A percentile compares a stretch with the other conserved stretches of the same genome.
Conservation (phyloP, 2,888 invertebrate genomes). For the Horisme vitalbata region DNA sequence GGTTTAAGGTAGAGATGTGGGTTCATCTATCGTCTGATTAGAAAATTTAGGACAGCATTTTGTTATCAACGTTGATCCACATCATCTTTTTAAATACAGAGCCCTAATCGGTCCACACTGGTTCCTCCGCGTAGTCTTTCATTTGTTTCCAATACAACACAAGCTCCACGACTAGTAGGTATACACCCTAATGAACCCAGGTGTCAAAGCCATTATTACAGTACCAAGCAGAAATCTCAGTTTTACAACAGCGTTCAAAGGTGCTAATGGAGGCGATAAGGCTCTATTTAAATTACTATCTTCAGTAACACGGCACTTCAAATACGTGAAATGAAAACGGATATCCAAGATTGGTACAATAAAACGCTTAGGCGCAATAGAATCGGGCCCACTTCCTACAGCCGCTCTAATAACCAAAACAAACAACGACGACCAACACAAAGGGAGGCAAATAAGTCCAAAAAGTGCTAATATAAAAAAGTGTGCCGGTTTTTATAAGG, state of each 20-base stretch:
- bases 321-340: conserved; percentile 63
- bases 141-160: too few species aligned
- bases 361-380: conserved; percentile 80
- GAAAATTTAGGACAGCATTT: too few species aligned
- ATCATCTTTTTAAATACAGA: too few species aligned
- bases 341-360: conserved; percentile 77
- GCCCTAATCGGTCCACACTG: too few species aligned
- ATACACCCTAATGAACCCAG: too few species aligned
- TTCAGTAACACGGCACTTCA: conserved; percentile 42
- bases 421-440: conserved; percentile 75
- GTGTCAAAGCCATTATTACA: too few species aligned
- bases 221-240: conserved; percentile 16
- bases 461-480: conserved; percentile 81
- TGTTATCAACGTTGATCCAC: too few species aligned
- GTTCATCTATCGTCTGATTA: too few species aligned
- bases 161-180: too few species aligned
- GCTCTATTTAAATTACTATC: conserved; percentile 50
- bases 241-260: conserved; percentile 40
- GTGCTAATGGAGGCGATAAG: conserved; percentile 65
- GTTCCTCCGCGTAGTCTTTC: too few species aligned
- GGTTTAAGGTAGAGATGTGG: too few species aligned
- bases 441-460: conserved; percentile 77
- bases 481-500: conserved; percentile 78
- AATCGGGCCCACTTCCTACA: conserved; percentile 79
- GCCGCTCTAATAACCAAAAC: conserved; percentile 79